These are phyloP conservation scores for Schizopygopsis malacanthus DNA, from an alignment of 2,797 vertebrate genomes.

Conservation along the genomic window DNA sequence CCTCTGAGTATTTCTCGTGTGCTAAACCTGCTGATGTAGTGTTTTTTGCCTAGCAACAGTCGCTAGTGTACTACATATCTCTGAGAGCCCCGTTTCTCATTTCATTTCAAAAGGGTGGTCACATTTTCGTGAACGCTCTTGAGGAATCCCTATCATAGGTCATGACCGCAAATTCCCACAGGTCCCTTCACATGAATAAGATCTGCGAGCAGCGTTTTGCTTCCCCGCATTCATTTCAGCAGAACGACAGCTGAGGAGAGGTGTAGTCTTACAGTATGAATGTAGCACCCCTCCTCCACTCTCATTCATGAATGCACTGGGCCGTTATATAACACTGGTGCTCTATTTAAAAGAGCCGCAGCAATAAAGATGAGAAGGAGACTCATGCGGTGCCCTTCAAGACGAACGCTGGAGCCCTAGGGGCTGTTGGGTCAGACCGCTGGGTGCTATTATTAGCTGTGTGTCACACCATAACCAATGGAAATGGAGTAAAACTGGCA, in stretches of 20 bases:
- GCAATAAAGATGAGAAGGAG: slow-evolving; percentile 57
- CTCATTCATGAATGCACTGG: slow-evolving; percentile 74
- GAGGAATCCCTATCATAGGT: not conserved
- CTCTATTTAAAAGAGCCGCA: slow-evolving; percentile 72
- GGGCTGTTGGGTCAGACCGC: slow-evolving; percentile 67
- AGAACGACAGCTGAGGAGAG: slow-evolving; percentile 47
- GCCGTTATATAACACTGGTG: slow-evolving; percentile 75
- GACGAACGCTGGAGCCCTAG: slow-evolving; percentile 66
- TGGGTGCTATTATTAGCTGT: slow-evolving; percentile 77
- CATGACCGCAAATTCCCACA: not conserved
- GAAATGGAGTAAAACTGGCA: slow-evolving; percentile 68
- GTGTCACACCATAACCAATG: slow-evolving; percentile 68
- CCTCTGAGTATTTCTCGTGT: not conserved
- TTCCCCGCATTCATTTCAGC: not conserved
- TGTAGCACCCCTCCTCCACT: slow-evolving; percentile 56
- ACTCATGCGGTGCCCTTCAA: slow-evolving; percentile 76
- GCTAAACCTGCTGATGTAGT: slow-evolving; percentile 54
- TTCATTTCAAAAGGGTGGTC: slow-evolving; percentile 42
- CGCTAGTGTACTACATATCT: slow-evolving; percentile 37
- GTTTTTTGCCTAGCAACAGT: slow-evolving; percentile 64
- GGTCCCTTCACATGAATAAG: not conserved
- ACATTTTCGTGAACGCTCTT: not conserved
- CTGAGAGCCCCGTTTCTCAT: slow-evolving; percentile 29
- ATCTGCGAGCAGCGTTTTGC: not conserved
- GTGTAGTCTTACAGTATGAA: slow-evolving; percentile 67